A percentile compares a stretch with the other conserved stretches of the same genome.
Conservation (phyloP, 2,888 invertebrate species). For the Pterostichus niger region DNA sequence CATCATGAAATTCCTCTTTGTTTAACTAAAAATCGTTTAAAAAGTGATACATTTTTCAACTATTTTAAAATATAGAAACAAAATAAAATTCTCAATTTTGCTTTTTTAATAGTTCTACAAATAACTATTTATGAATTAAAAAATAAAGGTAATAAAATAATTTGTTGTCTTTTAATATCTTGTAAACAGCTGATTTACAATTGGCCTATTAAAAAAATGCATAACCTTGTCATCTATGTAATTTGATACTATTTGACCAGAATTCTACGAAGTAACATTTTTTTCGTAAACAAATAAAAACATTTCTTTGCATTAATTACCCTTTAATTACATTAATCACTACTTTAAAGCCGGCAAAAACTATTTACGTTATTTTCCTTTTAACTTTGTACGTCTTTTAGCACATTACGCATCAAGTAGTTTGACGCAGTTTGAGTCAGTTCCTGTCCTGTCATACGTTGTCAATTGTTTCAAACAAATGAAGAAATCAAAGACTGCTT, state of each 20-base stretch:
- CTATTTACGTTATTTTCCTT: slow-evolving; percentile 3
- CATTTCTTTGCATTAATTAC: slow-evolving; percentile 16
- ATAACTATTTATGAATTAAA: too few relatives aligned
- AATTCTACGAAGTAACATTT: not conserved
- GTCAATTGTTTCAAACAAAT: not conserved
- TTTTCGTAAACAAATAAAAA: slow-evolving; percentile 33
- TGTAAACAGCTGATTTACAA: too few relatives aligned
- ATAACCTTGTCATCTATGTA: slow-evolving; percentile 21
- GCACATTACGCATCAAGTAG: not conserved
- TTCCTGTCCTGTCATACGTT: not conserved
- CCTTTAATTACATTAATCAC: slow-evolving; percentile 35
- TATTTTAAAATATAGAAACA: too few relatives aligned
- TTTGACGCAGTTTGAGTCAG: not conserved
- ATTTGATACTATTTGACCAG: not conserved
- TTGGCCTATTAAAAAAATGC: too few relatives aligned
- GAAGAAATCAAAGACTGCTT: not conserved
- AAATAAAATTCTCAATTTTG: too few relatives aligned
- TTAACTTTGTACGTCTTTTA: slow-evolving; percentile 1
- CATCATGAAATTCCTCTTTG: too few relatives aligned
- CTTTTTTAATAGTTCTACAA: too few relatives aligned
- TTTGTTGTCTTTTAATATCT: too few relatives aligned
- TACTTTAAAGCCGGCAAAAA: not conserved
- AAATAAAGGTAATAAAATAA: too few relatives aligned
- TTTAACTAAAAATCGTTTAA: too few relatives aligned
- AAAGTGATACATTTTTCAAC: too few relatives aligned